These are phyloP conservation scores for Eurytoma adleriae DNA, from an alignment of 2,888 invertebrate species.

Conservation along the genomic window DNA sequence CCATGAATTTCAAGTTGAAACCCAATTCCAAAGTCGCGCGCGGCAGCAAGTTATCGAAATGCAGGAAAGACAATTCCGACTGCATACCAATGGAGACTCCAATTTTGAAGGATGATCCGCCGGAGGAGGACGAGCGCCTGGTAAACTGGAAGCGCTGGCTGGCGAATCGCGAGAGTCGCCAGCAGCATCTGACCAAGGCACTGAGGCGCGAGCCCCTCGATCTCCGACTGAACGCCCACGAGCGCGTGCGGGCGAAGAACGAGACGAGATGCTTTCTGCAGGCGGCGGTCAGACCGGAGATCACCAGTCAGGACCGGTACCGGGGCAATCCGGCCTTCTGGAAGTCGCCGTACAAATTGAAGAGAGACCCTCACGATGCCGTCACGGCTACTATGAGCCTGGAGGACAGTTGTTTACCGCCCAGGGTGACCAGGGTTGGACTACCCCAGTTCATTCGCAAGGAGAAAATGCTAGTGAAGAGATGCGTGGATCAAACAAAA, in stretches of 20 bases:
- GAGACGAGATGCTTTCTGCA: constrained; percentile 67
- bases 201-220: constrained; percentile 60
- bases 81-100: no score
- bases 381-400: neutral
- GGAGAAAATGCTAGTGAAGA: constrained; percentile 61
- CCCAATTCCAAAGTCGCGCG: no score
- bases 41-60: no score
- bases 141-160: constrained; percentile 68
- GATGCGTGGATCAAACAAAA: neutral
- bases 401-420: constrained; percentile 17
- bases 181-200: constrained; percentile 43
- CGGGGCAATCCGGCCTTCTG: constrained; percentile 66
- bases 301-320: constrained; percentile 61
- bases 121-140: constrained; percentile 63
- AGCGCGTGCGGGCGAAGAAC: constrained; percentile 59
- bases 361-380: constrained; percentile 42
- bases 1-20: no score
- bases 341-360: constrained; percentile 58
- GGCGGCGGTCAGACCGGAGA: constrained; percentile 39
- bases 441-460: constrained; percentile 60
- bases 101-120: neutral
- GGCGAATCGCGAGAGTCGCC: constrained; percentile 58
- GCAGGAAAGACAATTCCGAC: no score
- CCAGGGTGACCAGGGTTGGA: constrained; percentile 59
- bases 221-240: constrained; percentile 62